Percentiles rank a stretch among this genome's conserved stretches.
These are phyloP conservation scores for Athene cunicularia DNA, from an alignment of 2,113 vertebrate species.

Conservation along the genomic window DNA sequence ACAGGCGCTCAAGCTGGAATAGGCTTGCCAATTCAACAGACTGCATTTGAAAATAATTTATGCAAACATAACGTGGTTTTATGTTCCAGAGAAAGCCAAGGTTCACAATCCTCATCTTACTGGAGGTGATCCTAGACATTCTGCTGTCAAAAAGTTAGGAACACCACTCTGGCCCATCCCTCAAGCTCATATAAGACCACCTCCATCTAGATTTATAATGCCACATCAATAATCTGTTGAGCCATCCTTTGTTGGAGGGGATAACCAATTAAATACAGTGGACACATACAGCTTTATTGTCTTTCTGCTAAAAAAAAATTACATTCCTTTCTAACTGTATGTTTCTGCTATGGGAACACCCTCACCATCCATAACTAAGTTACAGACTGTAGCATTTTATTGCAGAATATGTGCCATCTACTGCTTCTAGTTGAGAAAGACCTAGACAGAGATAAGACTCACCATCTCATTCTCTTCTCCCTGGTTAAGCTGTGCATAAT, in stretches of 20 bases:
- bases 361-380: not conserved
- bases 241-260: not conserved
- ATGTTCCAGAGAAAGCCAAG: not conserved
- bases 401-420: not conserved
- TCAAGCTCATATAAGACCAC: not conserved
- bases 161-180: accelerated
- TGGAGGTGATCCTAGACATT: not conserved
- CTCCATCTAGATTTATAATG: not conserved
- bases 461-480: constrained; percentile 83
- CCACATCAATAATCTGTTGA: not conserved
- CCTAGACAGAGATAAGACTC: constrained; percentile 45
- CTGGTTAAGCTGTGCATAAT: constrained; percentile 75
- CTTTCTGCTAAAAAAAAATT: not conserved
- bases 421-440: constrained; percentile 15
- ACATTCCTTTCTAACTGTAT: not conserved
- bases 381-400: not conserved
- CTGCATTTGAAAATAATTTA: not conserved
- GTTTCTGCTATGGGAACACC: not conserved
- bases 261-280: not conserved
- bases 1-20: not conserved
- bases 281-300: not conserved
- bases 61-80: not conserved
- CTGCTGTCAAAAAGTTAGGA: not conserved
- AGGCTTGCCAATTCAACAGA: not conserved
- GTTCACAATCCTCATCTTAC: not conserved